Evolutionary conservation across 2,888 invertebrate species (phyloP).

Genomic region (Hirtodrosophila alboralis): DNA sequence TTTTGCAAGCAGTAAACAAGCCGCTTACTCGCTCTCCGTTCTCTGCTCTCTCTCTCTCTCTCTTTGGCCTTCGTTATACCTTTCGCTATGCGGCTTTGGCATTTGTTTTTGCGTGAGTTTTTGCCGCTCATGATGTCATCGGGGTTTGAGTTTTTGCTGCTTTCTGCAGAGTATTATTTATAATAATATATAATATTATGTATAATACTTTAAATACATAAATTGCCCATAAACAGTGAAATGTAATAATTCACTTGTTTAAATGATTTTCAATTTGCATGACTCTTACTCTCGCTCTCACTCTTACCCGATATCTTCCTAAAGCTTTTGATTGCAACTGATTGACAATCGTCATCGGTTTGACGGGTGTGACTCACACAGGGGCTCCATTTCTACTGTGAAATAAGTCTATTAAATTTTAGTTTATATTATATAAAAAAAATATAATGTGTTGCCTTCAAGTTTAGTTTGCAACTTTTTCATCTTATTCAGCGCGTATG

Average conservation of each 20-base stretch:
- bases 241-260: constrained; percentile 39
- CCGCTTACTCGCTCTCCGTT: constrained; percentile 25
- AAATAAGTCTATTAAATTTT: constrained; percentile 20
- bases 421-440: constrained; percentile 13
- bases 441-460: too few relatives aligned
- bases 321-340: constrained; percentile 17
- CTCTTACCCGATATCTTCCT: not conserved
- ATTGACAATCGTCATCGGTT: constrained; percentile 22
- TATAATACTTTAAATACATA: constrained; percentile 24
- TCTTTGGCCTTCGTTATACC: constrained; percentile 23
- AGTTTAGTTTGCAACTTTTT: constrained; percentile 16
- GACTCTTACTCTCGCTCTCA: constrained; percentile 2
- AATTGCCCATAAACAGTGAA: constrained; percentile 5
- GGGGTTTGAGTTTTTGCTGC: constrained; percentile 30
- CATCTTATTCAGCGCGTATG: constrained; percentile 37
- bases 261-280: constrained; percentile 22
- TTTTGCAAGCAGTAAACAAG: constrained; percentile 44
- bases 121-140: constrained; percentile 49
- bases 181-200: constrained; percentile 24
- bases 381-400: constrained; percentile 12
- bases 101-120: constrained; percentile 26
- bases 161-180: constrained; percentile 30
- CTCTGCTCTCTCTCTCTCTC: constrained; percentile 9
- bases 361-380: constrained; percentile 42
- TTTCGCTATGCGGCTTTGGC: constrained; percentile 26